phyloP scores from a whole-genome alignment of 2,888 invertebrate species.

The Sarcophaga subvicina region DNA sequence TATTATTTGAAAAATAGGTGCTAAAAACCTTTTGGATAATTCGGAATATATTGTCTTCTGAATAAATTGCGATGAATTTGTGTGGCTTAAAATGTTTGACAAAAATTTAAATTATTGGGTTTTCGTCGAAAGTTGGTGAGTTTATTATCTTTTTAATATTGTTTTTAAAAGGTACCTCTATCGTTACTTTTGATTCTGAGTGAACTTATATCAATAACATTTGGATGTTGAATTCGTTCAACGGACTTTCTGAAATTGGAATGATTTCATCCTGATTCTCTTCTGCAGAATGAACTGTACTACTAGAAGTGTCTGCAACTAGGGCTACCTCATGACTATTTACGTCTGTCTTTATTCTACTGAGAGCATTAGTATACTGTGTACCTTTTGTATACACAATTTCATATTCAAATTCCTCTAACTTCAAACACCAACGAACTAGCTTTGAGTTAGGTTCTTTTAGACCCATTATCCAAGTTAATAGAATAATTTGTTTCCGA shows the following conservation, averaged over 20 bases:
- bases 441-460: constrained; percentile 30
- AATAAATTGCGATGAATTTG: neutral
- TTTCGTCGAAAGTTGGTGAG: constrained; percentile 18
- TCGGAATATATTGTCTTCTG: neutral
- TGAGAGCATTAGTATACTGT: neutral
- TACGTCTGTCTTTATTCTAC: neutral
- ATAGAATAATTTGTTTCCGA: neutral
- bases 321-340: no score
- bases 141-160: constrained; percentile 21
- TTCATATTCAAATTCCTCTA: constrained; percentile 9
- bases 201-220: constrained; percentile 11
- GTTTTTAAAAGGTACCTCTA: constrained; percentile 24
- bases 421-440: constrained; percentile 65
- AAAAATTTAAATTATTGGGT: neutral
- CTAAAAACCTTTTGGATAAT: neutral
- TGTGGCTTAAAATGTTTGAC: constrained; percentile 45
- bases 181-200: neutral
- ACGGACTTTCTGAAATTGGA: constrained; percentile 59
- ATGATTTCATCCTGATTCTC: neutral
- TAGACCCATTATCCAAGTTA: neutral
- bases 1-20: neutral
- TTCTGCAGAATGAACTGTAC: no score
- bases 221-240: constrained; percentile 44
- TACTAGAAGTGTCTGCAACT: no score
- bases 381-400: constrained; percentile 1